These are phyloP conservation scores for Parazoanthus swiftii DNA, from an alignment of 92 coral and sea anemone species.

Conservation along the genomic window DNA sequence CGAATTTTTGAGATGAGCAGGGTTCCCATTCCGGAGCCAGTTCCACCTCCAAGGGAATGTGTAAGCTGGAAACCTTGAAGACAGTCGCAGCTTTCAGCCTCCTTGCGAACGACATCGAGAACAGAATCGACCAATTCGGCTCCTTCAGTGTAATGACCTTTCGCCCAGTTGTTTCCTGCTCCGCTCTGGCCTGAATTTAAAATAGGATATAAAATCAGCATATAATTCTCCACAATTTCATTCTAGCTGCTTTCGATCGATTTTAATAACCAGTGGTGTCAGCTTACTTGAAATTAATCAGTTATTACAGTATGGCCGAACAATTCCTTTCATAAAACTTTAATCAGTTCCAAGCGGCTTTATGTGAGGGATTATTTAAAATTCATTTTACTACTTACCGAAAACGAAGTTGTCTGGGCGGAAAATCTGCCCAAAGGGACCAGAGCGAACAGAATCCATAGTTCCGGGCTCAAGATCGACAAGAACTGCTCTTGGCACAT, in stretches of 20 bases:
- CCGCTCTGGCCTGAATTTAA: slow-evolving; percentile 87
- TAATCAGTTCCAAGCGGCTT: slow-evolving; percentile 22
- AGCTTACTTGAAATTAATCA: slow-evolving; percentile 4
- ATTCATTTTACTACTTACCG: slow-evolving; percentile 61
- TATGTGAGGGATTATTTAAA: slow-evolving; percentile 23
- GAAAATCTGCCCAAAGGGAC: slow-evolving; percentile 95
- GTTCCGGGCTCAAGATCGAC: slow-evolving; percentile 99
- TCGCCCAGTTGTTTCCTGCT: slow-evolving; percentile 98
- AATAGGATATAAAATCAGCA: not conserved
- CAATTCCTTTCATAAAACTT: slow-evolving; percentile 27
- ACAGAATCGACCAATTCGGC: slow-evolving; percentile 92
- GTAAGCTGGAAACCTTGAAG: slow-evolving; percentile 97
- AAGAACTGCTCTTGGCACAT: slow-evolving; percentile 94
- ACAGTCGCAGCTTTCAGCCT: slow-evolving; percentile 96
- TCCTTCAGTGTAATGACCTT: slow-evolving; percentile 98
- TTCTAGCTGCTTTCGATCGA: not conserved
- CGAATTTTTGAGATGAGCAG: slow-evolving; percentile 93
- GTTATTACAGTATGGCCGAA: slow-evolving; percentile 28
- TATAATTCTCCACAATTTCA: not conserved
- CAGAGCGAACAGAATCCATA: slow-evolving; percentile 98
- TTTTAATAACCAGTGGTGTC: not conserved
- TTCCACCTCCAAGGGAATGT: slow-evolving; percentile 98
- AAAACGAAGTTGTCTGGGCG: slow-evolving; percentile 96
- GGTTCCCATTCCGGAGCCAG: slow-evolving; percentile 96
- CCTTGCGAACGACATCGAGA: slow-evolving; percentile 95